These are phyloP conservation scores for Mellivora capensis DNA, from an alignment of 2,113 vertebrate species.

Conservation along the genomic window DNA sequence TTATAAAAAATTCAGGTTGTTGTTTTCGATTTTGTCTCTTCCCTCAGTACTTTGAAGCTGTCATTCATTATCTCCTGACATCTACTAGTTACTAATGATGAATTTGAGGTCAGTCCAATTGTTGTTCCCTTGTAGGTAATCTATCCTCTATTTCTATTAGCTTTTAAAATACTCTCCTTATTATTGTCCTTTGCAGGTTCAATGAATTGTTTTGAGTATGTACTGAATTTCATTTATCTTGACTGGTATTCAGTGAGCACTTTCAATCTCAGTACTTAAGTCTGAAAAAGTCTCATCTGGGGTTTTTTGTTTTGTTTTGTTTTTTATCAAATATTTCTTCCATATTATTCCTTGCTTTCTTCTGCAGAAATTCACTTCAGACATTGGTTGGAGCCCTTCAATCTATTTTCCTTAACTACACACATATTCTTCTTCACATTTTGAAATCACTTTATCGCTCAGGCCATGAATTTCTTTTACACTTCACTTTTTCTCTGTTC, in stretches of 20 bases:
- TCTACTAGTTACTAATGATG: slow-evolving; percentile 21
- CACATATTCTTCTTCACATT: not conserved
- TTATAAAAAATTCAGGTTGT: not conserved
- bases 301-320: not conserved
- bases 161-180: not conserved
- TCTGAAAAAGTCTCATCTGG: not conserved
- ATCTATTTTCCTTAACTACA: not conserved
- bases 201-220: not conserved
- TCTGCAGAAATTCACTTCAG: not conserved
- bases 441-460: not conserved
- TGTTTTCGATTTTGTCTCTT: not conserved
- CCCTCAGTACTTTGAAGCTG: not conserved
- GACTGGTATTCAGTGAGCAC: not conserved
- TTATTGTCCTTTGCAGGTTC: not conserved
- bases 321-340: not conserved
- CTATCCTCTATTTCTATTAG: not conserved
- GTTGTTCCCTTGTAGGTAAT: not conserved
- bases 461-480: not conserved
- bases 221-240: not conserved
- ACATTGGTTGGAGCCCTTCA: not conserved
- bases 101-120: not conserved
- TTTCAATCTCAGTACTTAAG: slow-evolving; percentile 15
- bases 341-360: not conserved
- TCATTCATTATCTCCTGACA: not conserved
- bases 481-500: not conserved